phyloP scores from a whole-genome alignment of 2,888 invertebrate species.

The Phyllotreta cruciferae region DNA sequence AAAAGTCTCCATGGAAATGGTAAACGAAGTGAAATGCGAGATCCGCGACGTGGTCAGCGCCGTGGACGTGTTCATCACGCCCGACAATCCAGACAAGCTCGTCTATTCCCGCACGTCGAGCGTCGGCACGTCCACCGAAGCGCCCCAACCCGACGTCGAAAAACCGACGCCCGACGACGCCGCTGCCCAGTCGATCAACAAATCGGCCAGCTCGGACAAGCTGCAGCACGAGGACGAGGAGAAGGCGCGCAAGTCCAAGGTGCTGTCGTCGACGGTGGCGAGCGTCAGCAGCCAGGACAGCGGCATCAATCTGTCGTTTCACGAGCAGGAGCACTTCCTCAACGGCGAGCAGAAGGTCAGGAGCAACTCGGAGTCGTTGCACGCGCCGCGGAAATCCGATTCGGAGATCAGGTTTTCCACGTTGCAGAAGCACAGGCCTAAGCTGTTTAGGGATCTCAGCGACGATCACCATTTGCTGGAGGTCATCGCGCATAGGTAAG shows the following conservation, averaged over 20 bases:
- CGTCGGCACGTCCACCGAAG: conserved; percentile 47
- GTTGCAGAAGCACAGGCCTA: conserved; percentile 52
- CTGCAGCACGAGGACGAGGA: conserved; percentile 65
- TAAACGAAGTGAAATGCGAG: conserved; percentile 80
- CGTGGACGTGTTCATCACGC: conserved; percentile 67
- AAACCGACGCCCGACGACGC: conserved; percentile 47
- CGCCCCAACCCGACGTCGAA: conserved; percentile 42
- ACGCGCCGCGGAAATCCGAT: conserved; percentile 49
- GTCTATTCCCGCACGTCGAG: conserved; percentile 54
- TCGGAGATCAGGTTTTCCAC: conserved; percentile 54
- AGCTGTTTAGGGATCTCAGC: conserved; percentile 48
- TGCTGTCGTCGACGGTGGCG: conserved; percentile 70
- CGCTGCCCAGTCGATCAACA: conserved; percentile 58
- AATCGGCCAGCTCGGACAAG: conserved; percentile 66
- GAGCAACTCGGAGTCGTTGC: conserved; percentile 55
- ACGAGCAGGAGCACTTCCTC: conserved; percentile 65
- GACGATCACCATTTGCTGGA: conserved; percentile 46
- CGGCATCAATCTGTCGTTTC: conserved; percentile 77
- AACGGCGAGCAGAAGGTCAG: conserved; percentile 50
- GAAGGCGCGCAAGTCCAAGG: conserved; percentile 61
- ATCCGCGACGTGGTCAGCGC: conserved; percentile 77
- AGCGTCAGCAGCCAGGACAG: conserved; percentile 80
- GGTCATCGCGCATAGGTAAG: conserved; percentile 59
- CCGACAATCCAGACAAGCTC: conserved; percentile 53
- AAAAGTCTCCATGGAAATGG: conserved; percentile 80